Percentiles rank a stretch among this genome's conserved stretches.
These are phyloP conservation scores for Tretioscincus oriximinensis DNA, from an alignment of 2,113 vertebrate genomes.

Conservation along the genomic window DNA sequence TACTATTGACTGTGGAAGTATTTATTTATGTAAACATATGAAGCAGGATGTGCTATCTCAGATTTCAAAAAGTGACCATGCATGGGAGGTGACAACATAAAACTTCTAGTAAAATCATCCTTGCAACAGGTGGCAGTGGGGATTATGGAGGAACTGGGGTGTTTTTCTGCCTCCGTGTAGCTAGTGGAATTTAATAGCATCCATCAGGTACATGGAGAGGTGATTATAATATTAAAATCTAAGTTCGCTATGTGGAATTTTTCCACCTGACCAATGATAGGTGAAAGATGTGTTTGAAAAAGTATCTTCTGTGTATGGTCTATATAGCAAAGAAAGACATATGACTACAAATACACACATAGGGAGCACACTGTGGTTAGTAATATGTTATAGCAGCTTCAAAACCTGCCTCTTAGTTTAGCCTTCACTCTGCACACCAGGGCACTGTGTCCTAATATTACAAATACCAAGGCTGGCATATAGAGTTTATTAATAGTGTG, in stretches of 20 bases:
- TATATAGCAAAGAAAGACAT: slow-evolving; percentile 1
- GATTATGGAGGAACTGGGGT: slow-evolving; percentile 22
- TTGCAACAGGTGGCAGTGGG: background rate
- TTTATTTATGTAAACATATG: background rate
- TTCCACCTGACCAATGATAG: slow-evolving; percentile 12
- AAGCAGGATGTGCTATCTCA: background rate
- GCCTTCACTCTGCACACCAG: slow-evolving; percentile 60
- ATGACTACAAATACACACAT: background rate
- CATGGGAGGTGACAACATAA: background rate
- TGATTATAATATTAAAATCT: background rate
- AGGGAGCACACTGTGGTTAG: background rate
- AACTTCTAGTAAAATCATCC: background rate
- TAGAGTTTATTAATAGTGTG: slow-evolving; percentile 68
- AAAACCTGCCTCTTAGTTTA: slow-evolving; percentile 16
- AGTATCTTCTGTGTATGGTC: background rate
- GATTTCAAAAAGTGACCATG: background rate
- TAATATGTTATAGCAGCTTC: slow-evolving; percentile 5
- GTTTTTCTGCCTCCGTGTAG: slow-evolving; percentile 32
- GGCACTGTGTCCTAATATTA: slow-evolving; percentile 64
- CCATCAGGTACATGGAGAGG: background rate
- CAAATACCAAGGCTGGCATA: slow-evolving; percentile 72
- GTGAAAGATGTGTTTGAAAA: background rate
- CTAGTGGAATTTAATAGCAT: slow-evolving; percentile 37
- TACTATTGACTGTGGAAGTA: background rate
- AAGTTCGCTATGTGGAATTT: background rate